Evolutionary conservation across 2,888 invertebrate genomes (phyloP), one percentile per base, ranked within the genome.

Genomic region (Clistopyga incitator): DNA sequence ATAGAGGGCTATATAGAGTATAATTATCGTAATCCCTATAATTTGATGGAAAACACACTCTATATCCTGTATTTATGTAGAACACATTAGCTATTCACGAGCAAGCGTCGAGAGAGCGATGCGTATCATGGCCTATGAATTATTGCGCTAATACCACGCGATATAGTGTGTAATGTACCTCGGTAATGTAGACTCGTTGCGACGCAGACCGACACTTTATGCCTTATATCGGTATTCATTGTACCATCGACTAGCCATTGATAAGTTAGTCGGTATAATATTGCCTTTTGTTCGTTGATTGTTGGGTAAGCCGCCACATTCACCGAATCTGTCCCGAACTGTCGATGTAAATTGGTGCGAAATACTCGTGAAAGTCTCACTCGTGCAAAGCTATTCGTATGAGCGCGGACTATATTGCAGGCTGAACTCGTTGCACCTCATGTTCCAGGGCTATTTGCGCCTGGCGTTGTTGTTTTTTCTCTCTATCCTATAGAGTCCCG

Each of bases 21-120:
- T 86, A 87, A 88, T 88, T 86, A 87, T 86, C 85, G 84, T 87
- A 87, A 88, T 87, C 80, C 85, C 88, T 88, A 85, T 88, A 87
- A 88, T 88, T 86, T 85, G 74, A 85, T 52, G 87, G 83, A 84
- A 86, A 87, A 85, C 85, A 85, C 77, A 86, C 81, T 83, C 84
- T 81, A 82, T 56, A 84, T 86, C 79, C 86, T 79, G 71, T 81
- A 86, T 88, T 87, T 86, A 87, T 81, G 83, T 68, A 56, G 72
- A 75, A 82, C 82, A 61, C 84, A 83, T 85, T 83, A 83, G 59
- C 82, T 84, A 84, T 85, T 85, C 83, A 85, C 79, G 79, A 83
- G 64, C 64, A 72, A 81, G 77, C 81, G 76, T 81, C 76, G 77
- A 82, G 71, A 77, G 67, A 80, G 68, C 70, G 75, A 79, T 78